phyloP scores from a whole-genome alignment of 1,140 invertebrate species.

The Helicorthomorpha holstii region DNA sequence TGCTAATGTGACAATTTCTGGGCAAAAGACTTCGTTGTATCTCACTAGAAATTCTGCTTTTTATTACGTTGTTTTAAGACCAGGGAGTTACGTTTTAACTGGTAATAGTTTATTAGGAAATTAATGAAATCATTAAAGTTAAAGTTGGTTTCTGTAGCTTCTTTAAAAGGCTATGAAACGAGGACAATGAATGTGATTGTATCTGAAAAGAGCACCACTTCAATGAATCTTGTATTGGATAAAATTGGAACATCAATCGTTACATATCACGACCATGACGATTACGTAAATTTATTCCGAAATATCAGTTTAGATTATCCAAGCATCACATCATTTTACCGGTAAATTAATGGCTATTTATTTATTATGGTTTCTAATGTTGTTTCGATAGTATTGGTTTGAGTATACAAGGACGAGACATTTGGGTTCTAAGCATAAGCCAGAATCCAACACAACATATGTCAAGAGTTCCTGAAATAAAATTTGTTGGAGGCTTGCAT shows the following conservation, averaged over 20 bases:
- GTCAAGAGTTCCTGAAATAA: conserved; percentile 27
- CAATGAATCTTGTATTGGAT: conserved; percentile 12
- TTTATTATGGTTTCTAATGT: background rate
- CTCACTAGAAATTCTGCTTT: conserved; percentile 4
- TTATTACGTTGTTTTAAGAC: conserved; percentile 6
- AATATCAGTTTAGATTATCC: conserved; percentile 4
- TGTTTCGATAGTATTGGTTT: conserved; percentile 11
- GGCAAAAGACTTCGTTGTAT: conserved; percentile 3
- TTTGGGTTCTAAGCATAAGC: conserved; percentile 15
- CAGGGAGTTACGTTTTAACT: conserved; percentile 8
- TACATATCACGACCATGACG: conserved; percentile 8
- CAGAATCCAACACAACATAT: conserved; percentile 1
- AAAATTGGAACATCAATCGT: background rate
- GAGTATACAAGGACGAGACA: conserved; percentile 5
- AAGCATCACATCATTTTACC: conserved; percentile 8
- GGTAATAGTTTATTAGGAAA: conserved; percentile 6
- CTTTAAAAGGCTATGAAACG: conserved; percentile 9
- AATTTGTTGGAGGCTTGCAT: conserved; percentile 36
- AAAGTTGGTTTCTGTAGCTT: conserved; percentile 4
- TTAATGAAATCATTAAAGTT: background rate
- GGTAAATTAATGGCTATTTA: conserved; percentile 6
- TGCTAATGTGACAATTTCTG: conserved; percentile 2
- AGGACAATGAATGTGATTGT: conserved; percentile 3
- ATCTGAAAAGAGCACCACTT: background rate
- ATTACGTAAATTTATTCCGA: conserved; percentile 5